Base-by-base conservation (phyloP, 1,140 invertebrate genomes). In the Drosophila serrata region DNA sequence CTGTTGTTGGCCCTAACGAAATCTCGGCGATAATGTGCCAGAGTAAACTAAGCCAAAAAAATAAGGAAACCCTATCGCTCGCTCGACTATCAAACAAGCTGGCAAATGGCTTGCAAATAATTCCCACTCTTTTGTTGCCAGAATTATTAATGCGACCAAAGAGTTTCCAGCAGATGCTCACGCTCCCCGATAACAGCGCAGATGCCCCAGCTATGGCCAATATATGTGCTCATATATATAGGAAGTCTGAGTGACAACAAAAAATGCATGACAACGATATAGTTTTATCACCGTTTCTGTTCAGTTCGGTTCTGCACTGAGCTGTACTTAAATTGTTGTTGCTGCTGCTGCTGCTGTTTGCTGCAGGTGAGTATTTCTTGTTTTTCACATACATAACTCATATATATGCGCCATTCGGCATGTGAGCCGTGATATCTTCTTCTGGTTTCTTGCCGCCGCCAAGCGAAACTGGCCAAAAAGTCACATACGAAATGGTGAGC, bases 301-400 rank as follows among this genome's bases (percentile, higher is more conserved):
- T 53, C 37, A 56, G 27, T 61, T 70, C 55, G 37, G 19, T 19
- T 43, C 55, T 24, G 60, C 15, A 33, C 31, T 53, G 19, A 24
- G 31, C 31, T 53, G 49, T 3, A 17, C 0, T 35, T 11, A 57
- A 43, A n/a, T n/a, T n/a, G n/a, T 24, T 62, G 31, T n/a, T 37
- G 40, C 35, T 58, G 57, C 6, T 68, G 51, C 56, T 61, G 56
- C 49, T 64, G 76, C 62, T 88, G 84, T 84, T 90, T 84, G 80
- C 42, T 79, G 85, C 85, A 90, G 85, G 81, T 88, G 85, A 90
- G 85, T 84, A 88, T 88, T 88, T 88, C 80, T 84, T 88, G 76
- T 84, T 88, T 90, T 87, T 63, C 55, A 39, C 74, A 67, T 35
- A 62, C 22, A 37, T 15, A 3, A 17, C 49, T 13, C 49, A 33